Evolutionary conservation across 2,113 vertebrate species (phyloP).

Genomic region (Peromyscus polionotus): DNA sequence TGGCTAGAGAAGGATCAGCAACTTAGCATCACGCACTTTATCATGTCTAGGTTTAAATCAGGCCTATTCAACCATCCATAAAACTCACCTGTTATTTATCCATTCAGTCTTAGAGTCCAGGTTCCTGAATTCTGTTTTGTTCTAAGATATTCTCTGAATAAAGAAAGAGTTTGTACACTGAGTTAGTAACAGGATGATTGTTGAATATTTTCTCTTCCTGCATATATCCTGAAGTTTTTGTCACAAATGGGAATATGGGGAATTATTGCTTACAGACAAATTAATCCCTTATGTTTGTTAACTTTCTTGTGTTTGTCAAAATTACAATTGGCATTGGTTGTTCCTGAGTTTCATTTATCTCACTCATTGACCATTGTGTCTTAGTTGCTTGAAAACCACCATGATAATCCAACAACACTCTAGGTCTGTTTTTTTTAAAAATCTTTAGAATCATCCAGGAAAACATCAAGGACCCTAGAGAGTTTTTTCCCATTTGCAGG

Average conservation of each 20-base stretch:
- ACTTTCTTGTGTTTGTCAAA: fast-evolving
- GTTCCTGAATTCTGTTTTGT: fast-evolving
- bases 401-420: fast-evolving
- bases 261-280: fast-evolving
- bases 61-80: fast-evolving
- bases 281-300: fast-evolving
- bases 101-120: too few relatives aligned
- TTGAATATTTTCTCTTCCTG: neutral
- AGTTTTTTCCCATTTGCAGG: neutral
- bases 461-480: neutral
- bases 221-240: neutral
- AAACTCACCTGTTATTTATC: fast-evolving
- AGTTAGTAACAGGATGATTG: fast-evolving
- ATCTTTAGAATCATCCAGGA: neutral
- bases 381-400: neutral
- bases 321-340: fast-evolving
- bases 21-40: fast-evolving
- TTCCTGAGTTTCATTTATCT: neutral
- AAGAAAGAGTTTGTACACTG: fast-evolving
- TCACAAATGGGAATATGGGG: fast-evolving
- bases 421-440: neutral
- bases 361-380: fast-evolving
- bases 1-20: fast-evolving
- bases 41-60: neutral
- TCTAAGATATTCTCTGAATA: neutral